A percentile compares a stretch with the other conserved stretches of the same genome.
These are phyloP conservation scores for Cyrtorhinus lividipennis DNA, from an alignment of 1,140 invertebrate genomes.

Conservation along the genomic window DNA sequence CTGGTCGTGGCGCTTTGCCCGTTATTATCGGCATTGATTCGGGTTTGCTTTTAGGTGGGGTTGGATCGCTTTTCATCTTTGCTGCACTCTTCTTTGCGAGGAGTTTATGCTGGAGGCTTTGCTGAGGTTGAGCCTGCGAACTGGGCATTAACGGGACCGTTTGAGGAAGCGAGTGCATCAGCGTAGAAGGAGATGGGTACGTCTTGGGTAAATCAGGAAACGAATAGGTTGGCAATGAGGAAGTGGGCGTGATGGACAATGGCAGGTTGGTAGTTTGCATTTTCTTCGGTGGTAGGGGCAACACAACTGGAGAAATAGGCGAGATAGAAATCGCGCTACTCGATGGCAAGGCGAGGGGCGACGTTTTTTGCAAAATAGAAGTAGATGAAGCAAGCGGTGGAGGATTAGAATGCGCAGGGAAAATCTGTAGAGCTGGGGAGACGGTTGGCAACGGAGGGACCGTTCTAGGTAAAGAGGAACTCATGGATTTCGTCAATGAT, in stretches of 20 bases:
- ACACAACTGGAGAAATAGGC: neutral
- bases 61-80: neutral
- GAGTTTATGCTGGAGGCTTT: constrained; percentile 17
- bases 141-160: neutral
- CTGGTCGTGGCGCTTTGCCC: neutral
- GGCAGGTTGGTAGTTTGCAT: neutral
- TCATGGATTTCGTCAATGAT: neutral
- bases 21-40: neutral
- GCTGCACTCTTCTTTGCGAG: constrained; percentile 11
- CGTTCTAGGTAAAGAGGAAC: neutral
- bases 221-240: neutral
- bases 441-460: neutral
- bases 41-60: neutral
- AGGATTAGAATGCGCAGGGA: neutral
- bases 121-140: neutral
- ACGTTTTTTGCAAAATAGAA: neutral
- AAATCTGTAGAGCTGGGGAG: neutral
- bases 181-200: neutral
- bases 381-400: neutral
- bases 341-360: neutral
- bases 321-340: neutral
- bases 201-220: neutral
- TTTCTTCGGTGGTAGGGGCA: neutral
- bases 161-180: neutral
- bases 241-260: neutral